Base-by-base conservation (phyloP, 2,797 vertebrate species). In the Pseudochaenichthys georgianus region DNA sequence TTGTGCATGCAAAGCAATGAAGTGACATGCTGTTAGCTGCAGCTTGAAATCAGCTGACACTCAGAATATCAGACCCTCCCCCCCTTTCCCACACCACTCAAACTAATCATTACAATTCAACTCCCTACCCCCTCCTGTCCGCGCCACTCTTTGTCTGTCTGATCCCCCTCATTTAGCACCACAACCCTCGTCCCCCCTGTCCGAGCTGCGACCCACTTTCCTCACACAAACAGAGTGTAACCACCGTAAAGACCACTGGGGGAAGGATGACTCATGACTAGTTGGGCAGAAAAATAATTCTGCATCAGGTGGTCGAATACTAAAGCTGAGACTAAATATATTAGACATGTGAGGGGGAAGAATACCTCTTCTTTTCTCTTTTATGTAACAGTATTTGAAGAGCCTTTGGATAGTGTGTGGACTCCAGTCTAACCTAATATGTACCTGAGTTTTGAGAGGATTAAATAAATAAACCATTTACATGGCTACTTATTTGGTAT, bases 41-140 rank as follows among this genome's bases (percentile, higher is more conserved):
- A 72, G 59, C 21, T 45, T 31, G 11, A 58, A 73, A 70, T 75
- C 78, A 85, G 80, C 69, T 75, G 71, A 77, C 69, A 53, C 73
- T 76, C 52, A 73, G 12, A 42, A 31, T 55, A 47, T 5, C 19
- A 34, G 9, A 12, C 12, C 16, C 19, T 50, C 47, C 50, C 38
- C 17, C 15, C 13, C 11, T 28, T 46, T 28, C n/a, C 16, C 38
- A 64, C 58, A 34, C 21, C 57, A 58, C 34, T 59, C 21, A 51
- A 77, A 72, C 63, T 43, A 62, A 70, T 84, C 42, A 82, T 87
- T 90, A 52, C 73, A 87, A 90, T 87, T 75, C 87, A 68, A 15
- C 47, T 50, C 13, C 17, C 17, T 48, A 50, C 65, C 42, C 4
- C 9, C 13, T 54, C 61, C 65, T 64, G 58, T 34, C 38, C 50